These are phyloP conservation scores for Ochotona curzoniae DNA, from an alignment of 2,113 vertebrate species.

Conservation along the genomic window DNA sequence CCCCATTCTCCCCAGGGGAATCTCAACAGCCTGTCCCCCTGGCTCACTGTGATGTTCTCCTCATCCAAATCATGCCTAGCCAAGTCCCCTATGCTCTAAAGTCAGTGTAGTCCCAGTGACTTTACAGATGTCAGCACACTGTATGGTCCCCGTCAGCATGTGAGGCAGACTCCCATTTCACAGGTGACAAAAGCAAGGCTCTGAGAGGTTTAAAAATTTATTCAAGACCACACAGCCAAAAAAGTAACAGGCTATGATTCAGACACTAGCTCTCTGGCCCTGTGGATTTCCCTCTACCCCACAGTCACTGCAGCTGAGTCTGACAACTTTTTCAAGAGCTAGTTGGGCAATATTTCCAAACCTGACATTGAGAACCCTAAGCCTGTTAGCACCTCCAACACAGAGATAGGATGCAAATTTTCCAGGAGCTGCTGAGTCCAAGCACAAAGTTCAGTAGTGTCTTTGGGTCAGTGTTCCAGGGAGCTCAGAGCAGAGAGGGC, in stretches of 20 bases:
- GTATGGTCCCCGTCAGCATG: not conserved
- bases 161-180: not conserved
- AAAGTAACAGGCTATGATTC: not conserved
- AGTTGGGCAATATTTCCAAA: not conserved
- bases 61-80: not conserved
- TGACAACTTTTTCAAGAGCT: not conserved
- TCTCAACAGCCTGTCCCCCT: not conserved
- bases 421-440: not conserved
- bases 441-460: not conserved
- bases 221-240: not conserved
- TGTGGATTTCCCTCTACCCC: not conserved
- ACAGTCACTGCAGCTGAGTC: not conserved
- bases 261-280: not conserved
- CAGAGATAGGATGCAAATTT: not conserved
- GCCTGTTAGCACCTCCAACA: too few species aligned
- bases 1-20: not conserved
- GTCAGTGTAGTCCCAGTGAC: not conserved
- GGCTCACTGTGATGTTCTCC: not conserved
- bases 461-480: not conserved
- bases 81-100: not conserved
- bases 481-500: too few species aligned
- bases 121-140: not conserved
- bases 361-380: not conserved
- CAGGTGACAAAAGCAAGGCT: slow-evolving; percentile 26
- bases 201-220: not conserved